Base-by-base conservation (phyloP, 2,888 invertebrate genomes). In the Alitta virens region DNA sequence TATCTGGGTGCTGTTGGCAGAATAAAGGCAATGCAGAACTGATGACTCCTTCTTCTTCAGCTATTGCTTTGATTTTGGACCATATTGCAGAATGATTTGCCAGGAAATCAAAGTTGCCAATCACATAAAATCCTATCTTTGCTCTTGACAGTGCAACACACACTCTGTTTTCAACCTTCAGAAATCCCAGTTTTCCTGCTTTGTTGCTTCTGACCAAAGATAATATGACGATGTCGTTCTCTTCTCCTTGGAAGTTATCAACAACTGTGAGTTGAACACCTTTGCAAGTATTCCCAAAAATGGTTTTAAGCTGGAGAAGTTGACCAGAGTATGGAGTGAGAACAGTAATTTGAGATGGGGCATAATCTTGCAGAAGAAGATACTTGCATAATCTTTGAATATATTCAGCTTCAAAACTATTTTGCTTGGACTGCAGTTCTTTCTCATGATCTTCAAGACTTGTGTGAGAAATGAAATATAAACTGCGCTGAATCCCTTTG, bases 101-200 rank as follows among this genome's bases (percentile, higher is more conserved):
- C 5, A 75, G 60, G 14, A 71, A 40, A 25, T 66, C 51, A 51
- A 74, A 76, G 66, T 82, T 80, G 21, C 81, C 82, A 40, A 81
- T 67, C 1, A 76, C 74, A 68, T 73, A 82, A 18, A 82, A 63
- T 0, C 81, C 82, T 27, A 67, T 71, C 57, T 76, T 77, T 0
- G 81, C 81, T 38, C 81, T 64, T 9, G 81, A 81, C 53, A 82
- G 61, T 16, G 78, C 74, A 7, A 82, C 81, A 62, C 78, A 79
- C 21, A 80, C 69, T 58, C 81, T 64, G 68, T 81, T 81, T 55
- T 73, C 68, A 40, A 72, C 72, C 46, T 64, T 68, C n/a, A 78
- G 62, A 69, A 81, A 81, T 2, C 82, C 82, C 54, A 80, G 74
- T 14, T 64, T 71, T 2, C 68, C 71, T 5, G 71, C 68, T 3